A percentile compares a stretch with the other conserved stretches of the same genome.
Evolutionary conservation across 2,888 invertebrate genomes (phyloP).

Genomic region (Galerucella pusilla): DNA sequence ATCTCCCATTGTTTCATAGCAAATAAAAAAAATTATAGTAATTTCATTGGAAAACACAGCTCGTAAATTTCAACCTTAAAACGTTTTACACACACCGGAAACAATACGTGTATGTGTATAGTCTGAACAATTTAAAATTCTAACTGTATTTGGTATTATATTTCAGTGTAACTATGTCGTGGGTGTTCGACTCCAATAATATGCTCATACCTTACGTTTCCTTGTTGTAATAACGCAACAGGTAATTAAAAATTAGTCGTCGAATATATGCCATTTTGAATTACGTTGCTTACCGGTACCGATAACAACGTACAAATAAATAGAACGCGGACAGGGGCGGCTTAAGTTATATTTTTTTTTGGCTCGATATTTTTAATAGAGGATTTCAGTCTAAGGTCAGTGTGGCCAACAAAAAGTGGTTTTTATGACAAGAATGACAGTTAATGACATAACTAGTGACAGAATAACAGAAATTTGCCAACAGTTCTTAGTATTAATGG

Average conservation of each 20-base stretch:
- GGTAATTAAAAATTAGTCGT: constrained; percentile 30
- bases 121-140: constrained; percentile 41
- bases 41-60: constrained; percentile 14
- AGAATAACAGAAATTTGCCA: too few relatives aligned
- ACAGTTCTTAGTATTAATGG: too few relatives aligned
- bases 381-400: too few relatives aligned
- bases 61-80: constrained; percentile 21
- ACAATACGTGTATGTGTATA: constrained; percentile 42
- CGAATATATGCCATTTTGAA: constrained; percentile 17
- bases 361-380: too few relatives aligned
- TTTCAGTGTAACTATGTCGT: constrained; percentile 39
- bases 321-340: not conserved
- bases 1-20: constrained; percentile 10
- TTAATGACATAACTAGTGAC: too few relatives aligned
- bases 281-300: constrained; percentile 8
- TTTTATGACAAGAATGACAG: too few relatives aligned
- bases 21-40: constrained; percentile 26
- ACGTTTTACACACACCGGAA: constrained; percentile 16
- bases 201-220: constrained; percentile 37
- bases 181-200: constrained; percentile 42
- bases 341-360: not conserved
- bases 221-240: constrained; percentile 35
- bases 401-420: too few relatives aligned
- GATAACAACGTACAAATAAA: constrained; percentile 7
- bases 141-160: constrained; percentile 47